Base-by-base conservation (phyloP, 1,140 invertebrate genomes). In the Cotesia chilonis region DNA sequence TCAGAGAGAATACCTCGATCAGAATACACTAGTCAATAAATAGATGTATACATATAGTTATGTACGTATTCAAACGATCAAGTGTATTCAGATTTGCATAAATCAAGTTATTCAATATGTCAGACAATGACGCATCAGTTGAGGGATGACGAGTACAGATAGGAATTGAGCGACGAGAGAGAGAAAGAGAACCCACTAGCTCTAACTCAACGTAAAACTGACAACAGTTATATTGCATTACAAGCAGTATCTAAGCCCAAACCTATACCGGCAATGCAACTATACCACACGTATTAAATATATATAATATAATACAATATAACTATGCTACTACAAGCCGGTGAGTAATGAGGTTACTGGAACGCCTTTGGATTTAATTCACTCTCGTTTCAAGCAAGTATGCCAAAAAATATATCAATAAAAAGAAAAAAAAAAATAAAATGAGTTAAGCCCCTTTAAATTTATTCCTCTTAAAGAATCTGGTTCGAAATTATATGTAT, bases 321-420 rank as follows among this genome's bases (percentile, higher is more conserved):
- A 14, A 54, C 28, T 20, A 17, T n/a, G 51, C 52, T 54, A 20
- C 64, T 38, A 6, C 12, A 54, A 59, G 68, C 63, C 65, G 75
- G 68, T 72, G 66, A 78, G 72, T 80, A 80, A 81, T 71, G 76
- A 80, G 78, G 79, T 82, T 82, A 82, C 75, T 78, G 75, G 77
- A 77, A 80, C 75, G 65, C 67, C 75, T 68, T 65, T 74, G 70
- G 75, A 80, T 80, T 80, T 79, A 82, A 79, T 81, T 77, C 59
- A 72, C 38, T 9, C 73, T 47, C 14, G 28, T 28, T 1, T 28
- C 28, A 3, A 55, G 28, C 28, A 38, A 61, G 41, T n/a, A 38
- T 65, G n/a, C 37, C n/a, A 38, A 60, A 55, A 51, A 67, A 20
- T 47, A 28, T 28, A 28, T 54, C 51, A 52, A 41, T 52, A 35